A percentile compares a stretch with the other conserved stretches of the same genome.
Conservation (phyloP, 2,888 invertebrate species). For the Nomada ruficornis region DNA sequence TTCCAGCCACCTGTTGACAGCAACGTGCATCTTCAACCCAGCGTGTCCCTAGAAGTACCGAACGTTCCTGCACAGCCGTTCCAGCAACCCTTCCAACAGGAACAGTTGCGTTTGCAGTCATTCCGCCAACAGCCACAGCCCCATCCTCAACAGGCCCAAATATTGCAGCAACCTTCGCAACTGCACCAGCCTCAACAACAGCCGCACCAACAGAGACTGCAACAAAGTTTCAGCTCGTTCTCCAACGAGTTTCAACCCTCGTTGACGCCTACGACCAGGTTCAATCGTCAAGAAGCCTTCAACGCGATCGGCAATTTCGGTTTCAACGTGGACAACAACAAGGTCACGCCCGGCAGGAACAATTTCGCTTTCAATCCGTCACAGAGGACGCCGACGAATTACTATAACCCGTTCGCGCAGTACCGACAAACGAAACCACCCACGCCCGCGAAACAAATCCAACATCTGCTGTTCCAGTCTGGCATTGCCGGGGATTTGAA, state of each 20-base stretch:
- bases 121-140: constrained; percentile 48
- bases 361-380: constrained; percentile 69
- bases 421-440: constrained; percentile 54
- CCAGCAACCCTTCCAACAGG: constrained; percentile 72
- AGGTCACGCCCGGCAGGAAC: constrained; percentile 60
- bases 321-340: constrained; percentile 84
- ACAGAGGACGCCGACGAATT: constrained; percentile 77
- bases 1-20: constrained; percentile 71
- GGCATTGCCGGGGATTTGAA: constrained; percentile 86
- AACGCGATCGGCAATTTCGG: constrained; percentile 87
- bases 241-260: constrained; percentile 76
- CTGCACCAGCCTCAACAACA: constrained; percentile 70
- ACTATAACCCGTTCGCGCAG: constrained; percentile 71
- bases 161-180: constrained; percentile 58
- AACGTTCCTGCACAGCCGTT: constrained; percentile 73
- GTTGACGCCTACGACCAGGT: constrained; percentile 82
- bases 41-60: constrained; percentile 79
- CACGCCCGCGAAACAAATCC: constrained; percentile 87
- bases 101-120: constrained; percentile 68
- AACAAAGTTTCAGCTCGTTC: constrained; percentile 77
- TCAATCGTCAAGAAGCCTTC: constrained; percentile 83
- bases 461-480: constrained; percentile 88
- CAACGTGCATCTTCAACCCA: constrained; percentile 79
- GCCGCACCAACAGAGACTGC: constrained; percentile 78
- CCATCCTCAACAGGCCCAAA: constrained; percentile 76